Conservation (phyloP, 2,888 invertebrate species). For the Clivina fossor region DNA sequence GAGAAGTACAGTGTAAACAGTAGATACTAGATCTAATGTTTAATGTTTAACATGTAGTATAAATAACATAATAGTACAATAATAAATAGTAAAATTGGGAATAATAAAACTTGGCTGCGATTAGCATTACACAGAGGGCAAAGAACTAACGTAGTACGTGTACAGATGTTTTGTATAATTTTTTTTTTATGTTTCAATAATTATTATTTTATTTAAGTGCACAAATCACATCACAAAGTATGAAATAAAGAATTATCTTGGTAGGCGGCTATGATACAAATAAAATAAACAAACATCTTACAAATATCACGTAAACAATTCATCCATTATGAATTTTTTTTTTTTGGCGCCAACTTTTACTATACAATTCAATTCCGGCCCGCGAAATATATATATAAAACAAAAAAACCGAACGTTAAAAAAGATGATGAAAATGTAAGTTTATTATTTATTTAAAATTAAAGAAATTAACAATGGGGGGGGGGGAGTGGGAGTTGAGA, state of each 20-base stretch:
- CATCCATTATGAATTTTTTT: no score
- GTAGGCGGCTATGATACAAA: slow-evolving; percentile 16
- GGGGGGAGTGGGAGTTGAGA: no score
- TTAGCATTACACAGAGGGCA: slow-evolving; percentile 34
- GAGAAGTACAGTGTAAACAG: slow-evolving; percentile 30
- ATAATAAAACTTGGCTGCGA: slow-evolving; percentile 34
- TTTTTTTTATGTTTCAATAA: slow-evolving; percentile 14
- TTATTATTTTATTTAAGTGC: slow-evolving; percentile 28
- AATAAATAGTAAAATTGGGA: slow-evolving; percentile 35
- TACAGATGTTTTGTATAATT: slow-evolving; percentile 7
- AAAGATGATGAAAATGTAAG: no score
- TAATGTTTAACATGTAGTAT: slow-evolving; percentile 35
- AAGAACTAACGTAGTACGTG: slow-evolving; percentile 28
- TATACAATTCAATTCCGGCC: no score
- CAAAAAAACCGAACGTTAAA: no score
- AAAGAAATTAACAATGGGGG: no score
- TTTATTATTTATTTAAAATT: no score
- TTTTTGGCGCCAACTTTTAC: no score
- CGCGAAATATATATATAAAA: no score
- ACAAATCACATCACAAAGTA: slow-evolving; percentile 35
- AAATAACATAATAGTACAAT: slow-evolving; percentile 35
- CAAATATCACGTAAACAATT: no score
- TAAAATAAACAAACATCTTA: no score
- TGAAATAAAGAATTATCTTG: slow-evolving; percentile 27
- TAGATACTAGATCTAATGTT: slow-evolving; percentile 34